Evolutionary conservation across 2,797 vertebrate species (phyloP), one percentile per base, ranked within the genome.

Genomic region (Octomys mimax): DNA sequence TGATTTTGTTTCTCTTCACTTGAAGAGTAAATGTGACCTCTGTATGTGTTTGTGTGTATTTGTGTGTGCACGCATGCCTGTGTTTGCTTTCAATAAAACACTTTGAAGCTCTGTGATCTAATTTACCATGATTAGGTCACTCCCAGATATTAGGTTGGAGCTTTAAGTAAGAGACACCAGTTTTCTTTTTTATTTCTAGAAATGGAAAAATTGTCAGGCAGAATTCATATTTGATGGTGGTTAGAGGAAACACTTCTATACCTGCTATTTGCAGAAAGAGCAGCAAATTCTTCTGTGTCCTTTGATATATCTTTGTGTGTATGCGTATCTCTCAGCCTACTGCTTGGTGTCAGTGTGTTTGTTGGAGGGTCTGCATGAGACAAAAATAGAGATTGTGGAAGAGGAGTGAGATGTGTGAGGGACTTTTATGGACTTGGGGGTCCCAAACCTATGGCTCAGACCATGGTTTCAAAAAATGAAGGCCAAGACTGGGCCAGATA

Each of bases 1-100:
- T 90, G 71, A 92, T 94, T 96, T 96, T 2, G 24, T 93, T 95
- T 97, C 24, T 95, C 96, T 91, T 94, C 62, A 89, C 52, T 89
- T 19, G 42, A 80, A 70, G 79, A 52, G 46, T 87, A 78, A 75
- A 61, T 52, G 22, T 70, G 81, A 90, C 73, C 42, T 77, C 13
- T 64, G 31, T 79, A 26, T 77, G 49, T 79, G 46, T 79, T 9
- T 79, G 77, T 79, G 77, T 26, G 22, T 71, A 21, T 71, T 9
- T 78, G 46, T 54, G 42, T n/a, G 16, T 73, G 36, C 39, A 28
- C 28, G 36, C 61, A 66, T 77, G 14, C 49, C 33, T 83, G 39
- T 33, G 49, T 39, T 61, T 62, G 62, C 68, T 78, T 39, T 84
- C 71, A 70, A 0, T 89, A 88, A 92, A 88, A 31, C 82, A 36